Evolutionary conservation across 2,888 invertebrate genomes (phyloP), one percentile per base, ranked within the genome.

Genomic region (Drosophila yooni): DNA sequence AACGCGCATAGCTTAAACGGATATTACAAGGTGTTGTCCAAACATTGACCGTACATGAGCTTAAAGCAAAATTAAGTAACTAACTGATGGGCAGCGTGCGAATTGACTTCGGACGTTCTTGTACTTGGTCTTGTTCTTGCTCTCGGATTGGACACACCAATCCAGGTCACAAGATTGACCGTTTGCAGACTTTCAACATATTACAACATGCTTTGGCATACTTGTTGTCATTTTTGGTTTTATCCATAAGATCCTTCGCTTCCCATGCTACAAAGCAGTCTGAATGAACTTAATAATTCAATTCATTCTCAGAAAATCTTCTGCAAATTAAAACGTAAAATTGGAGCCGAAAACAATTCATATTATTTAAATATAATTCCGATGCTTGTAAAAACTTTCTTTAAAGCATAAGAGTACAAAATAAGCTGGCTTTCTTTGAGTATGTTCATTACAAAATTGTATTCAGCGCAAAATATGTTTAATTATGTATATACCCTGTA

Each of bases 1-100:
- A 82, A 79, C 88, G 75, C 70, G 74, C 73, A 63, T 68, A 76
- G 76, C 77, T 79, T 88, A 82, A 82, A 71, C 89, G 91, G 92
- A 92, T 91, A 91, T 92, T 91, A 85, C 85, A 91, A 92, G 91
- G 90, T 91, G 91, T 88, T 88, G 83, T 78, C 77, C 85, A 90
- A 92, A 92, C 91, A 91, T 91, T 92, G 91, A 91, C 91, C 86
- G 88, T 86, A 91, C 91, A 91, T 92, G 91, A 88, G 85, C 85
- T 85, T 84, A 85, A 89, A 84, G 84, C 80, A n/a, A 86, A 83
- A 86, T 91, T 82, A 84, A 82, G 82, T 76, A 84, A 74, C 79
- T 70, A 72, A 72, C 81, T 58, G 64, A 46, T 62, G 56, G 61
- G 21, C 56, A 52, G 58, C 40, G 58, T 57, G 70, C 56, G 53